These are phyloP conservation scores for Leptinotarsa texana DNA, from an alignment of 1,140 invertebrate species.

Conservation along the genomic window DNA sequence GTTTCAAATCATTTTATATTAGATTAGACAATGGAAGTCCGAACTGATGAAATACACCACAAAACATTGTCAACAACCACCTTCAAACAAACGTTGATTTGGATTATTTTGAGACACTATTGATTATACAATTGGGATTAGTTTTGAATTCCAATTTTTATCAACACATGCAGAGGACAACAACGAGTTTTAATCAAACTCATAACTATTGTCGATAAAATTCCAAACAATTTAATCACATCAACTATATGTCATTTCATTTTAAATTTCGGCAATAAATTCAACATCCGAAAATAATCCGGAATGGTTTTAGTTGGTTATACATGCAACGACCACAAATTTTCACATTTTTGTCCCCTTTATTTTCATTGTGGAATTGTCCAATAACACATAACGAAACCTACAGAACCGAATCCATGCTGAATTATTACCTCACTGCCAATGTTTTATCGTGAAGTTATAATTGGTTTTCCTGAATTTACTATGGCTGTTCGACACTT, in stretches of 20 bases:
- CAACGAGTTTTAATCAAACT: too few relatives aligned
- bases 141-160: too few relatives aligned
- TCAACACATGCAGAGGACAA: too few relatives aligned
- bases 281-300: background rate
- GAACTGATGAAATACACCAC: too few relatives aligned
- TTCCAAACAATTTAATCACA: background rate
- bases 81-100: too few relatives aligned
- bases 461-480: background rate
- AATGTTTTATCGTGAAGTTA: background rate
- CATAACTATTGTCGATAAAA: too few relatives aligned
- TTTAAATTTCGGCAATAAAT: background rate
- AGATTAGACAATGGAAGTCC: too few relatives aligned
- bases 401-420: background rate
- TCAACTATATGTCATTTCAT: background rate
- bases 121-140: too few relatives aligned
- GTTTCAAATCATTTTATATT: too few relatives aligned
- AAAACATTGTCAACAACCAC: too few relatives aligned
- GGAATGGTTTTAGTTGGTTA: background rate
- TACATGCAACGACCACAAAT: conserved; percentile 1
- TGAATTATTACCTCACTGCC: background rate
- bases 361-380: background rate
- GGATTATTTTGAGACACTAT: too few relatives aligned
- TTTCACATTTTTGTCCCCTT: background rate
- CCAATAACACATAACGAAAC: conserved; percentile 1
- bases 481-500: background rate